Base-by-base conservation (phyloP, 2,113 vertebrate species). In the Pterocles gutturalis region DNA sequence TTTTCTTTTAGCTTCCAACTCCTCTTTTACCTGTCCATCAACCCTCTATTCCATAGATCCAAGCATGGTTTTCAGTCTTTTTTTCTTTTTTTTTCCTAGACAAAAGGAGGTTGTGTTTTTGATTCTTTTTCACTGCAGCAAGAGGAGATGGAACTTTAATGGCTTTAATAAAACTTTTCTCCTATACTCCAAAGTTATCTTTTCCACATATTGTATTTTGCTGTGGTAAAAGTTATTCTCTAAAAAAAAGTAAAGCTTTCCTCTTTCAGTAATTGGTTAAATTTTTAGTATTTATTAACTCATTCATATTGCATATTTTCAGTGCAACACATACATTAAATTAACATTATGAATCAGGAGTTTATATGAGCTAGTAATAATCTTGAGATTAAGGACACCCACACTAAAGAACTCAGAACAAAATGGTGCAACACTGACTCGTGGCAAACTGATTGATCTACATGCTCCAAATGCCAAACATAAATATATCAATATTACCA, bases 21-120 rank as follows among this genome's bases (percentile, higher is more conserved):
- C 96, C 76, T 91, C 79, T 96, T 89, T 90, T 97, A 96, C 93
- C 96, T 98, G 97, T 96, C 97, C 76, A 89, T 98, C 98, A 98
- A 96, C 77, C 26, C 34, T 87, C 33, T 60, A 76, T 83, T 97
- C 94, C 80, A 88, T 46, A 96, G 94, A 96, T 97, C 89, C 87
- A 45, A 96, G 92, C 71, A 66, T 51, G 66, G 66, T 93, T 96
- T 98, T 96, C 70, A 76, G 76, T 64, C 77, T 83, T 92, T 90
- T 83, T 90, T 17, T 3, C 26, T 92, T 83, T 79, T 89, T 90
- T 96, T 95, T 85, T 95, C 29, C 55, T 86, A 96, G 92, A 98
- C 86, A 10, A 98, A 97, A 97, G 79, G 49, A 95, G 72, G 41
- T 93, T 96, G 45, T 70, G 89, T 3, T 81, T 97, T 97, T 97